Evolutionary conservation across 2,113 vertebrate species (phyloP).

Genomic region (Corythaixoides concolor): DNA sequence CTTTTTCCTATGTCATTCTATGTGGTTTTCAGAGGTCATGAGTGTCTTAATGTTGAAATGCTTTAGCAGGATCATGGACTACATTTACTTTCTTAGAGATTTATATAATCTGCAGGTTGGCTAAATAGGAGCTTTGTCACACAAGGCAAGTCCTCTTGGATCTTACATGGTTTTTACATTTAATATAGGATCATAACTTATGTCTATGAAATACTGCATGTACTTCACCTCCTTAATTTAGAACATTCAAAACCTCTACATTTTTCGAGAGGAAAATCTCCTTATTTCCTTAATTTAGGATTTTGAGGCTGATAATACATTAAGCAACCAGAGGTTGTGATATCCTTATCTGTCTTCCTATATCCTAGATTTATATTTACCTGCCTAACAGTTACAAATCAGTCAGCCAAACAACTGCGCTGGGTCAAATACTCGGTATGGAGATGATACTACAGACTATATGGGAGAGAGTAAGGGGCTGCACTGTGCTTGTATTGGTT

Average conservation of each 20-base stretch:
- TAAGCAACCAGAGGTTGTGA: not conserved
- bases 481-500: not conserved
- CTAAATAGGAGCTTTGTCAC: not conserved
- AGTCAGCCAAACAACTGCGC: not conserved
- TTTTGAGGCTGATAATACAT: not conserved
- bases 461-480: not conserved
- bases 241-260: not conserved
- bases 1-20: not conserved
- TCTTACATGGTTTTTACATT: not conserved
- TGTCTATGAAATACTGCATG: not conserved
- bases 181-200: not conserved
- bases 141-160: not conserved
- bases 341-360: not conserved
- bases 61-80: not conserved
- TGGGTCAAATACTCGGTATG: not conserved
- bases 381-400: not conserved
- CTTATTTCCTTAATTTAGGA: not conserved
- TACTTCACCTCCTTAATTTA: not conserved
- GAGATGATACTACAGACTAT: not conserved
- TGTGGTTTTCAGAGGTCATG: not conserved
- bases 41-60: not conserved
- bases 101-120: not conserved
- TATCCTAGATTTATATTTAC: not conserved
- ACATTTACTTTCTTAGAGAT: not conserved
- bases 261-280: not conserved